Conservation (phyloP, 2,797 vertebrate genomes). For the Hypotaenidia philippensis region DNA sequence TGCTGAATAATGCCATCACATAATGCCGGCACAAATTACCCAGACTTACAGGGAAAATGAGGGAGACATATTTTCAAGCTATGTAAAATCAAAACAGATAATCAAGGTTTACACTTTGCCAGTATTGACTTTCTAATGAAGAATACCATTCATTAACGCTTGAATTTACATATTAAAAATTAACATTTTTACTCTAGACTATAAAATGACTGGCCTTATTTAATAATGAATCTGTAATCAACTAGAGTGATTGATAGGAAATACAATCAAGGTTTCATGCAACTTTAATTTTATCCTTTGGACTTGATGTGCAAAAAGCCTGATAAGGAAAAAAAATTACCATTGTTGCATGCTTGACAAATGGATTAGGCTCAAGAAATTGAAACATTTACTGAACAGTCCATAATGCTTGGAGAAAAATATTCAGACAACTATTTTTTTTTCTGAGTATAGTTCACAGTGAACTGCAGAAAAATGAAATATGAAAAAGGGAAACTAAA, state of each 20-base stretch:
- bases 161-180: conserved; percentile 29
- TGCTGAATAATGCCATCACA: neutral
- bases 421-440: neutral
- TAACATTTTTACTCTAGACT: neutral
- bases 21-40: neutral
- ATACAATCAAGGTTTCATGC: conserved; percentile 66
- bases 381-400: conserved; percentile 41
- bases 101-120: neutral
- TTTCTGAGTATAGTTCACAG: neutral
- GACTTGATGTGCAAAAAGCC: conserved; percentile 46
- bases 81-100: conserved; percentile 9
- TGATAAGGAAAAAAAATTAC: conserved; percentile 50
- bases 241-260: conserved; percentile 45
- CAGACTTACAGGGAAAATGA: neutral
- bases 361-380: conserved; percentile 52
- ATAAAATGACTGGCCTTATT: conserved; percentile 22
- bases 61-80: neutral
- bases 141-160: neutral
- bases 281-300: conserved; percentile 72
- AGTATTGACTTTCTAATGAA: neutral
- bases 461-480: neutral
- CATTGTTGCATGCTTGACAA: conserved; percentile 57
- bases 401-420: conserved; percentile 19
- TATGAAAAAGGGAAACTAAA: neutral
- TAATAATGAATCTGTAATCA: conserved; percentile 41